phyloP scores from a whole-genome alignment of 2,797 vertebrate species.

The Sebastes dallii region DNA sequence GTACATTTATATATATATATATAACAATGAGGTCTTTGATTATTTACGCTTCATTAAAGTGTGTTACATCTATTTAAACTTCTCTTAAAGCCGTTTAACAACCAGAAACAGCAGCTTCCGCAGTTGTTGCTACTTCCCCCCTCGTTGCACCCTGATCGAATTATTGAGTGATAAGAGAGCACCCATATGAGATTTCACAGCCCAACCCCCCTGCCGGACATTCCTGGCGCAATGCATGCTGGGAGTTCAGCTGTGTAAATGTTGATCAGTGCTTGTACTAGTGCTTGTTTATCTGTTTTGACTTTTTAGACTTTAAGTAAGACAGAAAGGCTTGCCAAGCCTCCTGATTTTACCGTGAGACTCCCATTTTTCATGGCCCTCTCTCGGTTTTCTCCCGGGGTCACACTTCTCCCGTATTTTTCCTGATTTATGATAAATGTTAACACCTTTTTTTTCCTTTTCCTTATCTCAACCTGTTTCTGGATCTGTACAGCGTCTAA shows the following conservation, averaged over 20 bases:
- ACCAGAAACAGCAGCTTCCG: neutral
- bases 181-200: constrained; percentile 30
- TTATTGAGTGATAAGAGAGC: constrained; percentile 57
- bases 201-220: neutral
- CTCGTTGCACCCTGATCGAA: constrained; percentile 34
- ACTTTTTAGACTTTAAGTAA: constrained; percentile 22
- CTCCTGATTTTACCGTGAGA: neutral
- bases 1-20: no score
- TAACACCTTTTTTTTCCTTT: no score
- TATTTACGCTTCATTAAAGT: neutral
- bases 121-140: neutral
- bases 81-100: neutral
- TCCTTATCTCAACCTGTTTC: no score
- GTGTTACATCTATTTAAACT: neutral
- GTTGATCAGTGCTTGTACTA: constrained; percentile 10
- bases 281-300: constrained; percentile 48
- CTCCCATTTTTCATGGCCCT: no score
- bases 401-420: no score
- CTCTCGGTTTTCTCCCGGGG: no score
- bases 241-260: constrained; percentile 59
- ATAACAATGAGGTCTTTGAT: neutral
- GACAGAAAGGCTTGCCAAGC: neutral
- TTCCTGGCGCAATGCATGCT: constrained; percentile 37
- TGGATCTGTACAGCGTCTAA: no score
- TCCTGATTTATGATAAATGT: no score